Conservation (phyloP, 1,140 invertebrate genomes). For the Listronotus oregonensis region DNA sequence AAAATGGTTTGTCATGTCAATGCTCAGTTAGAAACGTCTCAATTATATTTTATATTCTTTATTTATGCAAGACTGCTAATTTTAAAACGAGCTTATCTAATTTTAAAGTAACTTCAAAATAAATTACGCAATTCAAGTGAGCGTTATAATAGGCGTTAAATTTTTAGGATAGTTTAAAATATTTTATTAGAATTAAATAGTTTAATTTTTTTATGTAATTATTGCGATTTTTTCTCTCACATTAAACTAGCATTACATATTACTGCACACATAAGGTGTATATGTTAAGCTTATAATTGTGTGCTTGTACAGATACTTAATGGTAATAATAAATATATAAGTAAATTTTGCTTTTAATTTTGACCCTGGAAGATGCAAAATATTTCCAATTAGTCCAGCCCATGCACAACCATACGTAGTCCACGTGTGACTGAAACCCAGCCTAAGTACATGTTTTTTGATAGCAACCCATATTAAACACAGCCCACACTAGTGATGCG, state of each 20-base stretch:
- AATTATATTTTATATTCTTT: slow-evolving; percentile 22
- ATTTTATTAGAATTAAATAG: slow-evolving; percentile 29
- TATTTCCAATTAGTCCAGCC: no score
- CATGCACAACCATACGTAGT: no score
- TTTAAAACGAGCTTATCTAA: slow-evolving; percentile 42
- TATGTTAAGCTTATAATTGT: slow-evolving; percentile 36
- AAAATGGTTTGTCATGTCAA: slow-evolving; percentile 3
- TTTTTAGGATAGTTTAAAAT: slow-evolving; percentile 24
- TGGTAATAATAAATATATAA: slow-evolving; percentile 14
- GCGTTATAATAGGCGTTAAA: slow-evolving; percentile 2
- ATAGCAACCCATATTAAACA: no score
- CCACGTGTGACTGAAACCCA: no score
- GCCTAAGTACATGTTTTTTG: no score
- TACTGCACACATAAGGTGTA: slow-evolving; percentile 36
- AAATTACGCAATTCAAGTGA: no score
- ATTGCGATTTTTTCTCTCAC: slow-evolving; percentile 31
- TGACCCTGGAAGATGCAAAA: no score
- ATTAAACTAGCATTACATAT: slow-evolving; percentile 24
- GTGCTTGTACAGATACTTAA: slow-evolving; percentile 36
- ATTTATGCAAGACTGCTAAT: slow-evolving; percentile 45
- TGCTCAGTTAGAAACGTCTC: slow-evolving; percentile 25
- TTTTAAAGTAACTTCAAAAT: slow-evolving; percentile 14
- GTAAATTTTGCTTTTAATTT: slow-evolving; percentile 1
- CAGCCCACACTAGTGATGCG: no score
- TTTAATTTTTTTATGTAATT: slow-evolving; percentile 35